Base-by-base conservation (phyloP, 2,113 vertebrate genomes). In the Esox niger region DNA sequence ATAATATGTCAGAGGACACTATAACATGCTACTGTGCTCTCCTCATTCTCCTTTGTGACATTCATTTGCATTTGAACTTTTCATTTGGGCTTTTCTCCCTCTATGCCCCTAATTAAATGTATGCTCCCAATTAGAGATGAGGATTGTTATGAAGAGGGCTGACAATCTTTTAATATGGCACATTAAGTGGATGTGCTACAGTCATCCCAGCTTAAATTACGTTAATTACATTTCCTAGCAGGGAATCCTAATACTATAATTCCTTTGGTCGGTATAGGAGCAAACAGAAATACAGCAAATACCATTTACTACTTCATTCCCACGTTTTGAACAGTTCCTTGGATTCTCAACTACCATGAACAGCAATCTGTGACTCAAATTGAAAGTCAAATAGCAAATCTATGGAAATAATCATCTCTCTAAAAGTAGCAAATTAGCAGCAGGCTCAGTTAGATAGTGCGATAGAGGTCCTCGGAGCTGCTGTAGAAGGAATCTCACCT, bases 311-410 rank as follows among this genome's bases (percentile, higher is more conserved):
- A 58, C 59, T 31, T 73, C 62, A 59, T 59, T 58, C 27, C 56
- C 29, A 46, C 77, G 60, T 70, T 47, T 77, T 2, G 78, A 71
- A 77, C 68, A 79, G 69, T 66, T 83, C 66, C 70, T 83, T 81
- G 69, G 70, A 80, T 35, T 8, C 68, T 74, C 78, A 79, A 80
- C 29, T 59, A 78, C 71, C 69, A 62, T 82, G 79, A 82, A 43
- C 88, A 87, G 78, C 84, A 88, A 87, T 88, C 84, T 84, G 9
- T 73, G 26, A 11, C 61, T 62, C 63, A 85, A 86, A 89, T 85
- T 81, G 74, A 84, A 88, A 87, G 68, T 82, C 79, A 82, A 87
- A 85, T 78, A 79, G 77, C 70, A 83, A 82, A 84, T 83, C 79
- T 79, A 69, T 73, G 75, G 63, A 49, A 70, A 78, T 84, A 76